phyloP scores from a whole-genome alignment of 2,888 invertebrate genomes.

The Melanotus villosus region DNA sequence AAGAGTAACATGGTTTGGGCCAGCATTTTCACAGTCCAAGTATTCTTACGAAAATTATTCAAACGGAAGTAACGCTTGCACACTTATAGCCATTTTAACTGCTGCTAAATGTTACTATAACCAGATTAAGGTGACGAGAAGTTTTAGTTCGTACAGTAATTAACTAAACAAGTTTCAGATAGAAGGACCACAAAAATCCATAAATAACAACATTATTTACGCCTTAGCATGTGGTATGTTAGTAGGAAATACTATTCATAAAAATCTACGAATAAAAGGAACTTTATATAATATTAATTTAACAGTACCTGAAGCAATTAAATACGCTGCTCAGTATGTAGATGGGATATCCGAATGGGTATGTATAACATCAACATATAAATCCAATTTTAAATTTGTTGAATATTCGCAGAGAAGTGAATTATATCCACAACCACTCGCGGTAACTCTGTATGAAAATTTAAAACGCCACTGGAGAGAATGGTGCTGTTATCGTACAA shows the following conservation, averaged over 20 bases:
- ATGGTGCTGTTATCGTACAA: conserved; percentile 64
- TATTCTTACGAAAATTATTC: conserved; percentile 69
- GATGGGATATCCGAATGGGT: conserved; percentile 66
- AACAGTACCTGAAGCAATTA: conserved; percentile 71
- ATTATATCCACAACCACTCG: conserved; percentile 68
- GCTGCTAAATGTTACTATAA: conserved; percentile 68
- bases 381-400: not conserved
- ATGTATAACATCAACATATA: conserved; percentile 38
- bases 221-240: conserved; percentile 72
- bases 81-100: conserved; percentile 73
- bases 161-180: conserved; percentile 26
- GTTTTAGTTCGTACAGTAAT: no score
- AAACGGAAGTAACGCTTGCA: conserved; percentile 75
- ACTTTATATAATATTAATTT: conserved; percentile 68
- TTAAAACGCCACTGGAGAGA: conserved; percentile 66
- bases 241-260: conserved; percentile 73
- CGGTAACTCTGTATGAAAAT: conserved; percentile 65
- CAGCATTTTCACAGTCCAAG: conserved; percentile 73
- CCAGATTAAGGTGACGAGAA: conserved; percentile 61
- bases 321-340: conserved; percentile 64
- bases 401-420: conserved; percentile 66
- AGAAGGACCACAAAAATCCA: conserved; percentile 43
- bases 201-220: conserved; percentile 62
- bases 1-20: conserved; percentile 71
- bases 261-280: conserved; percentile 66